Base-by-base conservation (phyloP, 2,113 vertebrate genomes). In the Aptenodytes patagonicus region DNA sequence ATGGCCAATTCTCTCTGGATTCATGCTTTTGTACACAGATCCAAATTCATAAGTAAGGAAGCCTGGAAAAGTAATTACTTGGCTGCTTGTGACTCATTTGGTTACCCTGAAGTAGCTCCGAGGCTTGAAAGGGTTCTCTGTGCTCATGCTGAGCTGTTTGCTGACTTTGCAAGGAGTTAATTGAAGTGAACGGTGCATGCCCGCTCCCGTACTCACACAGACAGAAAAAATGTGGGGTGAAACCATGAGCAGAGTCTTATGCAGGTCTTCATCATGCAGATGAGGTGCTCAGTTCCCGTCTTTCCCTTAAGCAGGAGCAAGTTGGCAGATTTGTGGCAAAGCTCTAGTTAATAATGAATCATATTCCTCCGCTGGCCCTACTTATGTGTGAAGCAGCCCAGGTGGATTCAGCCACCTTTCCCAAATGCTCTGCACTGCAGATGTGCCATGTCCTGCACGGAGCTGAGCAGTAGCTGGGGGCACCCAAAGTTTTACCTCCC, bases 201-300 rank as follows among this genome's bases (percentile, higher is more conserved):
- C 32, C 11, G 0, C 80, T 65, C 83, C 57, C 0, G 0, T 11
- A 24, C n/a, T 52, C 38, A 34, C 40, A n/a, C 0, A 1, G 60
- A 57, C 42, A 91, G 47, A 26, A 87, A 70, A 78, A 22, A 12
- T 0, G 5, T 4, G 14, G 8, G 11, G 32, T 88, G 36, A 58
- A 80, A 94, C 58, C 5, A 11, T 2, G 6, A 57, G 12, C 72
- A 40, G 6, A 49, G 38, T 4, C 6, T 28, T 38, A 7, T 29
- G 6, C 29, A 69, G 21, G 13, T 71, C 34, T 61, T 80, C 32
- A 16, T 52, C 32, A 19, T 3, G 16, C 31, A 38, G 36, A 14
- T 9, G 25, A 85, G 21, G 8, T 72, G 18, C 57, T 83, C 55
- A 24, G 29, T 14, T 54, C 26, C 9, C 6, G n/a, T 68, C 61